Percentiles rank a stretch among this genome's conserved stretches.
These are phyloP conservation scores for Abrostola triplasia DNA, from an alignment of 2,888 invertebrate species.

Conservation along the genomic window DNA sequence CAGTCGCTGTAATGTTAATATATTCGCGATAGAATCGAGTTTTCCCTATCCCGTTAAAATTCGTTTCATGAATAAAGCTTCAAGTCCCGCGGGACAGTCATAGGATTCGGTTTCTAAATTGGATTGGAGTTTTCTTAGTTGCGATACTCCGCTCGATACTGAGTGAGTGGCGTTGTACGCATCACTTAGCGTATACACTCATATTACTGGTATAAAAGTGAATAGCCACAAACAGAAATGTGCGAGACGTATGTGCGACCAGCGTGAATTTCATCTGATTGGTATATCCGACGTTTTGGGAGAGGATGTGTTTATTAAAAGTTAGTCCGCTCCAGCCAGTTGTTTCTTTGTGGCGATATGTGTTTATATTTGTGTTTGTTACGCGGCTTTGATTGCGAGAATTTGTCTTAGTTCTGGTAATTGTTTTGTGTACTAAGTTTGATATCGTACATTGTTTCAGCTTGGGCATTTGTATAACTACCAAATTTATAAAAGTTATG, in stretches of 20 bases:
- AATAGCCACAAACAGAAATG: constrained; percentile 42
- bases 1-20: constrained; percentile 52
- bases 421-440: too few species aligned
- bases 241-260: constrained; percentile 31
- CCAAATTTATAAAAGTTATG: too few species aligned
- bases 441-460: too few species aligned
- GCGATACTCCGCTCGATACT: constrained; percentile 72
- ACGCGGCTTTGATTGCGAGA: background rate
- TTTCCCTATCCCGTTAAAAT: constrained; percentile 73
- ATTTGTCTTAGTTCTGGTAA: background rate
- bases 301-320: constrained; percentile 28
- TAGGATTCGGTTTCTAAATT: constrained; percentile 80
- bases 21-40: constrained; percentile 68
- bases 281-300: constrained; percentile 35
- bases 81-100: constrained; percentile 77
- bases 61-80: constrained; percentile 79
- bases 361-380: background rate
- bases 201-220: constrained; percentile 46
- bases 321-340: background rate
- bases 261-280: constrained; percentile 52
- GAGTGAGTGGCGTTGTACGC: constrained; percentile 60
- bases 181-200: constrained; percentile 49
- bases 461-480: too few species aligned
- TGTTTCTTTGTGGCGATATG: background rate
- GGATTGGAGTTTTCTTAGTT: constrained; percentile 77